phyloP scores from a whole-genome alignment of 2,888 invertebrate species.

The Artemia sp. region DNA sequence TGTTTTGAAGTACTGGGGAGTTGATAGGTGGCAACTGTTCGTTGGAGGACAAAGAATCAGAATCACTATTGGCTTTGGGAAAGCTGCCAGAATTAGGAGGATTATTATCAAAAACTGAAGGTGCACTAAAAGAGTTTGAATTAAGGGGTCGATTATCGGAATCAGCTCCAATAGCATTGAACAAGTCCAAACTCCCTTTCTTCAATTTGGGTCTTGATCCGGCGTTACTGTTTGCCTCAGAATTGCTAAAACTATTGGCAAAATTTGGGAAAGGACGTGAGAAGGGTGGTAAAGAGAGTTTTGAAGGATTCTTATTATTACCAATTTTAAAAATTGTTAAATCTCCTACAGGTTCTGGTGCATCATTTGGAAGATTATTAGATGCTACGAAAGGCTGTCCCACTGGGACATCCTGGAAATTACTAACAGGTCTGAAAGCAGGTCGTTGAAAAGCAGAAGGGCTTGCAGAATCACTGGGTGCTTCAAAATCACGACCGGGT shows the following conservation, averaged over 20 bases:
- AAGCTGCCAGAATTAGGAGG: too few species aligned
- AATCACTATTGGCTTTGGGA: too few species aligned
- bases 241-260: too few species aligned
- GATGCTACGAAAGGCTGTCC: not conserved
- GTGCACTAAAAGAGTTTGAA: too few species aligned
- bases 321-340: conserved; percentile 8
- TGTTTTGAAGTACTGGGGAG: too few species aligned
- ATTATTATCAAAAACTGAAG: too few species aligned
- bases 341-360: not conserved
- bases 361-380: not conserved
- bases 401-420: not conserved
- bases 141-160: too few species aligned
- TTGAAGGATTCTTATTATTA: not conserved
- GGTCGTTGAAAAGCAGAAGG: conserved; percentile 4
- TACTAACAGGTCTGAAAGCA: not conserved
- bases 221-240: not conserved
- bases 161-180: too few species aligned
- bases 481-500: not conserved
- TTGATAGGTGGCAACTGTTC: too few species aligned
- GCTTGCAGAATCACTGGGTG: not conserved
- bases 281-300: too few species aligned
- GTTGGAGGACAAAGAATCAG: too few species aligned
- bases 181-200: not conserved
- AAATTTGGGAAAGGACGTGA: too few species aligned
- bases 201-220: not conserved